These are phyloP conservation scores for Hydropsyche betteni DNA, from an alignment of 2,888 invertebrate species.

Conservation along the genomic window DNA sequence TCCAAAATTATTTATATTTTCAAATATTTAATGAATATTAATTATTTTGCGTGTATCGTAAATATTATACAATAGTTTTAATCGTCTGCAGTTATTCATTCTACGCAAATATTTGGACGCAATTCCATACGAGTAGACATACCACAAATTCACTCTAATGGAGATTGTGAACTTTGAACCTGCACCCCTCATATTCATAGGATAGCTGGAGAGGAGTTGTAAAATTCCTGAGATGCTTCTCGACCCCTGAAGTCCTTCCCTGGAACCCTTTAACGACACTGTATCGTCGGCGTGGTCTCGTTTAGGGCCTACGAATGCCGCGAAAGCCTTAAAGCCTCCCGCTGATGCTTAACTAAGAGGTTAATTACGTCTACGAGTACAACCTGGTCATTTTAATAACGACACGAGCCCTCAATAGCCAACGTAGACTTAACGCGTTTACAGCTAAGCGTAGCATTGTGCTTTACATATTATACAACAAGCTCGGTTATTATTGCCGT, in stretches of 20 bases:
- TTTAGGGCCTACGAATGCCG: conserved; percentile 35
- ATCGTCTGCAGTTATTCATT: too few relatives aligned
- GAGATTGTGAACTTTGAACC: too few relatives aligned
- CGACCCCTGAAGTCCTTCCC: conserved; percentile 11
- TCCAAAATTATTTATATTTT: too few relatives aligned
- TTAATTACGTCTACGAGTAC: conserved; percentile 42
- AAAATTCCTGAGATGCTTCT: conserved; percentile 40
- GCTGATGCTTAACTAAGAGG: conserved; percentile 41
- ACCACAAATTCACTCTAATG: too few relatives aligned
- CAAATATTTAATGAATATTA: too few relatives aligned
- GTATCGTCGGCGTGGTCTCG: conserved; percentile 41
- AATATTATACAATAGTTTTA: too few relatives aligned
- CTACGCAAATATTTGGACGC: too few relatives aligned
- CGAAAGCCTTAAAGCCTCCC: conserved; percentile 30
- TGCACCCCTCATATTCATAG: too few relatives aligned
- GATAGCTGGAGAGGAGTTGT: conserved; percentile 11
- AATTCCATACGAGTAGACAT: too few relatives aligned
- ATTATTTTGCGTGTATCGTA: too few relatives aligned
- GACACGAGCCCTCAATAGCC: conserved; percentile 11
- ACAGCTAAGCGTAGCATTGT: background rate
- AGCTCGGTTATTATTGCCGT: too few relatives aligned
- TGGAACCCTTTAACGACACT: conserved; percentile 39
- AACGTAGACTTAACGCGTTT: conserved; percentile 10
- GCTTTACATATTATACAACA: too few relatives aligned
- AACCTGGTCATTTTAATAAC: conserved; percentile 41